phyloP scores from a whole-genome alignment of 2,888 invertebrate genomes.

The Nomada flava region DNA sequence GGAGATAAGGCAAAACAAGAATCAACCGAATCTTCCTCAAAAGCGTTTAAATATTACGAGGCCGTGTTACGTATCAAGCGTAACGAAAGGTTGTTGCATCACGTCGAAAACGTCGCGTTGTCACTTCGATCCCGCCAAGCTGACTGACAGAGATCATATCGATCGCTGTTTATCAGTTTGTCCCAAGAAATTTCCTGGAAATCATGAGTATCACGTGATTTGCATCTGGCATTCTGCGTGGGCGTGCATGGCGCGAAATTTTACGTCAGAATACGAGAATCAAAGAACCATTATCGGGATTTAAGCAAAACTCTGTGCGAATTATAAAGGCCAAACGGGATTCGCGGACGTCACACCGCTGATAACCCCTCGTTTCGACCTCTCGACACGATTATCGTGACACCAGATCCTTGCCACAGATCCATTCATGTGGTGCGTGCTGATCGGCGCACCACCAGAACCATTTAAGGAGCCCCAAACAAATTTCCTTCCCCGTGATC shows the following conservation, averaged over 20 bases:
- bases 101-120: not conserved
- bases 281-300: slow-evolving; percentile 35
- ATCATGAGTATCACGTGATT: slow-evolving; percentile 53
- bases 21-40: not conserved
- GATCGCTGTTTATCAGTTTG: not conserved
- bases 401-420: slow-evolving; percentile 58
- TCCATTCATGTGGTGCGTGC: slow-evolving; percentile 27
- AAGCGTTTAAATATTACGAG: slow-evolving; percentile 1
- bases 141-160: slow-evolving; percentile 28
- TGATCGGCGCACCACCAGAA: slow-evolving; percentile 28
- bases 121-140: slow-evolving; percentile 18
- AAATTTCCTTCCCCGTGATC: slow-evolving; percentile 14
- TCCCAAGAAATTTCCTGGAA: slow-evolving; percentile 21
- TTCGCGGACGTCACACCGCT: slow-evolving; percentile 41
- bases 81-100: not conserved
- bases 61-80: not conserved
- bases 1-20: not conserved
- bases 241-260: slow-evolving; percentile 34
- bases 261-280: slow-evolving; percentile 31
- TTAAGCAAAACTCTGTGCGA: slow-evolving; percentile 18
- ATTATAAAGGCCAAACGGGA: slow-evolving; percentile 30
- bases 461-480: slow-evolving; percentile 41
- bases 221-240: slow-evolving; percentile 8
- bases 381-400: slow-evolving; percentile 64
- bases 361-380: slow-evolving; percentile 67